Evolutionary conservation across 53 echinoderm and acorn worm species (phyloP).

Genomic region (Mesocentrotus franciscanus): DNA sequence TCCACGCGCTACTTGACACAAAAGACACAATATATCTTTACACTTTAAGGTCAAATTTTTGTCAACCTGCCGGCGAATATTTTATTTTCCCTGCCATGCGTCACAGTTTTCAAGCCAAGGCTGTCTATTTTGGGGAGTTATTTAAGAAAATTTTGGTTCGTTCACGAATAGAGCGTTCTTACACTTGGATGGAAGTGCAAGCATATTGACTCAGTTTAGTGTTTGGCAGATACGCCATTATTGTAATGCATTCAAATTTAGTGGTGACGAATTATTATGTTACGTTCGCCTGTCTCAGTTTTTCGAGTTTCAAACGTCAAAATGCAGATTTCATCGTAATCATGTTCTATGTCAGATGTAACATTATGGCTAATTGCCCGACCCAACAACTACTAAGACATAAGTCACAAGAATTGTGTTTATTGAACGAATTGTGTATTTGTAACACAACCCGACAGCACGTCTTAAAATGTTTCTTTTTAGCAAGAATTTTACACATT

Average conservation of each 20-base stretch:
- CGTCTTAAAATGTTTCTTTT: too few relatives aligned
- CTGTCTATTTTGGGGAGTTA: background rate
- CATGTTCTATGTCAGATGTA: background rate
- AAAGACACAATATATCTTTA: conserved; percentile 11
- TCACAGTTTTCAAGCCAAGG: background rate
- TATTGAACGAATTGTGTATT: too few relatives aligned
- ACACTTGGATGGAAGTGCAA: too few relatives aligned
- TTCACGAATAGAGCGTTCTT: too few relatives aligned
- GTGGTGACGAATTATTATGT: too few relatives aligned
- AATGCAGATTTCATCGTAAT: background rate
- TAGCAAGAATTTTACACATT: too few relatives aligned
- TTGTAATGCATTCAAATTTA: too few relatives aligned
- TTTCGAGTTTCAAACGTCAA: background rate
- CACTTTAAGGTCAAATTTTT: conserved; percentile 19
- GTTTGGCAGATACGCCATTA: too few relatives aligned
- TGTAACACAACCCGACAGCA: too few relatives aligned
- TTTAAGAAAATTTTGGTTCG: background rate
- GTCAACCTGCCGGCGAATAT: background rate
- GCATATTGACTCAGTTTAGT: too few relatives aligned
- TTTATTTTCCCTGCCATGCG: background rate
- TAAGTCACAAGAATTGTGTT: too few relatives aligned
- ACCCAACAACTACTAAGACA: background rate
- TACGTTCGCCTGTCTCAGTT: too few relatives aligned
- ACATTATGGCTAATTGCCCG: background rate
- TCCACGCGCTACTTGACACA: background rate